Base-by-base conservation (phyloP, 2,888 invertebrate species). In the Stenotaenia linearis region DNA sequence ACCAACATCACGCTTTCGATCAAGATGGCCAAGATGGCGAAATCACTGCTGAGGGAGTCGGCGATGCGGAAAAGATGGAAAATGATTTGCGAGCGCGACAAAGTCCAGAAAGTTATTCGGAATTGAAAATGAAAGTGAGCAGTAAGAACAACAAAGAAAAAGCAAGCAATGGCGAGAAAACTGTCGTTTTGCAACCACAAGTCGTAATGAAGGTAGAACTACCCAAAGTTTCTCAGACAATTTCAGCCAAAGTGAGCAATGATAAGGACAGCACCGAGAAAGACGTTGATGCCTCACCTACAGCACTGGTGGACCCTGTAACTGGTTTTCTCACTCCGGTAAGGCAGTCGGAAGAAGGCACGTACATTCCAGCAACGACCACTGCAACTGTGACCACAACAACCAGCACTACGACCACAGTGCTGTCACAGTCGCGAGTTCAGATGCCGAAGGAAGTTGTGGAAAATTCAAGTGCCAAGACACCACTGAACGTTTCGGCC, bases 251-350 rank as follows among this genome's bases (percentile, higher is more conserved):
- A 37, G 21, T 21, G 23, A 35, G 74, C 10, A n/a, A 28, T 18
- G 56, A 78, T 21, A 30, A 78, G 40, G 35, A 35, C 5, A 28
- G 28, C 37, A 87, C 88, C 10, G 91, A 91, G 83, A 79, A 75
- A 18, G 80, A 79, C 7, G 30, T 74, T 1, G 81, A 80, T 21
- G 40, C 75, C 9, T 77, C 76, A 78, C 90, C 91, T 0, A 89
- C 90, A 83, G 90, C 90, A 3, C 85, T 92, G 21, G 91, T 92
- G 69, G 93, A 93, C 86, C 92, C 92, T 0, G 92, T 92, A 0
- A 92, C 92, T 0, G 92, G 92, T 1, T 87, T 91, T 82, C 86
- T 93, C 37, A 91, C 90, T 80, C 91, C 91, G 0, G 82, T 83
- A 21, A 90, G 91, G 89, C 88, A 90, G 61, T 79, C 80, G 12